phyloP scores from a whole-genome alignment of 2,113 vertebrate genomes.

The Mystacornis crossleyi region DNA sequence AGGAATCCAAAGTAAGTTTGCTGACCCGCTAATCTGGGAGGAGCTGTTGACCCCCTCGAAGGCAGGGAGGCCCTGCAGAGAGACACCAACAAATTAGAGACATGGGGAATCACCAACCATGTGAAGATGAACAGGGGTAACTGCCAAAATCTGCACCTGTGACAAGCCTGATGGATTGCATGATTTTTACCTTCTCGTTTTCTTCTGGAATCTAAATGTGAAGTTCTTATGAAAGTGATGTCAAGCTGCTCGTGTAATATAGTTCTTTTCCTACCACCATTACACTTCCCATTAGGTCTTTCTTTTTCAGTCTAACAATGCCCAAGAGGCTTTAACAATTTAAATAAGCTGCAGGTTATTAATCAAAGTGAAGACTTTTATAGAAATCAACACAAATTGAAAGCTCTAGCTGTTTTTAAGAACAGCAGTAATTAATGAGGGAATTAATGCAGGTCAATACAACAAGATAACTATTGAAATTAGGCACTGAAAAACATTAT shows the following conservation, averaged over 20 bases:
- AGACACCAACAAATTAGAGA: background rate
- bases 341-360: background rate
- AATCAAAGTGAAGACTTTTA: background rate
- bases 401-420: background rate
- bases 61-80: accelerated
- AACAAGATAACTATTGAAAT: background rate
- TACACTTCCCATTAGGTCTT: background rate
- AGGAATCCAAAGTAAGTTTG: background rate
- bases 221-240: background rate
- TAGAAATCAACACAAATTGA: background rate
- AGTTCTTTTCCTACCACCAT: background rate
- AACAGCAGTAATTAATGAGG: background rate
- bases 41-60: accelerated
- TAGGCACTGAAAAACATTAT: background rate
- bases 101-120: background rate
- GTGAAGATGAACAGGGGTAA: background rate
- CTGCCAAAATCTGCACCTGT: background rate
- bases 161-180: background rate
- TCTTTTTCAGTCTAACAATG: background rate
- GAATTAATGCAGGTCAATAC: background rate
- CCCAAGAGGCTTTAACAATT: background rate
- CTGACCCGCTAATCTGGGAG: background rate
- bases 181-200: background rate
- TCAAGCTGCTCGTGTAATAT: background rate
- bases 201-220: background rate